phyloP scores from a whole-genome alignment of 2,113 vertebrate genomes.

The Campylorhamphus procurvoides region DNA sequence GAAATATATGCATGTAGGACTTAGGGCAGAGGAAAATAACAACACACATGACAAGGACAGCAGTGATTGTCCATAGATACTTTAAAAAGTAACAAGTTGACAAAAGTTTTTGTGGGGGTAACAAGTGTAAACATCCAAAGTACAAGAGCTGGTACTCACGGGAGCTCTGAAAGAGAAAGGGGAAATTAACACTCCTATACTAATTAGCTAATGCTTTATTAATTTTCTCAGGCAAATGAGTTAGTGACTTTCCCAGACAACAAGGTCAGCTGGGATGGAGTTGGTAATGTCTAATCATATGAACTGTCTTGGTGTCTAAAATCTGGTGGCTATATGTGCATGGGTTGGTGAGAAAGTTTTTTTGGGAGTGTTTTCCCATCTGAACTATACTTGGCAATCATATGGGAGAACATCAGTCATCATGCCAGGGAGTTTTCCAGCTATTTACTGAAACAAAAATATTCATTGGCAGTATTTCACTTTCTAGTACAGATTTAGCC shows the following conservation, averaged over 20 bases:
- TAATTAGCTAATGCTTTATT: neutral
- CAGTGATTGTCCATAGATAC: neutral
- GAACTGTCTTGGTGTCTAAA: neutral
- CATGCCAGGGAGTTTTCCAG: neutral
- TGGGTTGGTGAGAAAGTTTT: neutral
- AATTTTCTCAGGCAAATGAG: neutral
- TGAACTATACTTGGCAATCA: neutral
- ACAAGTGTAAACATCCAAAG: neutral
- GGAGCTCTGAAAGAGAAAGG: neutral
- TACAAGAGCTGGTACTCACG: neutral
- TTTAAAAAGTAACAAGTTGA: neutral
- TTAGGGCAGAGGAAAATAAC: neutral
- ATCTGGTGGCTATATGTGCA: fast-evolving
- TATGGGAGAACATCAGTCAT: neutral
- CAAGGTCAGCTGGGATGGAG: neutral
- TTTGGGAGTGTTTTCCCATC: neutral
- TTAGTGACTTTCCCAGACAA: neutral
- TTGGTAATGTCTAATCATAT: neutral
- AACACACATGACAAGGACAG: neutral
- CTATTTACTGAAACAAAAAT: neutral
- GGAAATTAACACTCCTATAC: neutral
- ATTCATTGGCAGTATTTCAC: neutral
- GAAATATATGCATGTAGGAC: neutral
- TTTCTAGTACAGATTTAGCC: neutral
- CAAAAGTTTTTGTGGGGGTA: neutral